Percentiles rank a stretch among this genome's conserved stretches.
Conservation (phyloP, 2,797 vertebrate species). For the Amblyraja radiata region DNA sequence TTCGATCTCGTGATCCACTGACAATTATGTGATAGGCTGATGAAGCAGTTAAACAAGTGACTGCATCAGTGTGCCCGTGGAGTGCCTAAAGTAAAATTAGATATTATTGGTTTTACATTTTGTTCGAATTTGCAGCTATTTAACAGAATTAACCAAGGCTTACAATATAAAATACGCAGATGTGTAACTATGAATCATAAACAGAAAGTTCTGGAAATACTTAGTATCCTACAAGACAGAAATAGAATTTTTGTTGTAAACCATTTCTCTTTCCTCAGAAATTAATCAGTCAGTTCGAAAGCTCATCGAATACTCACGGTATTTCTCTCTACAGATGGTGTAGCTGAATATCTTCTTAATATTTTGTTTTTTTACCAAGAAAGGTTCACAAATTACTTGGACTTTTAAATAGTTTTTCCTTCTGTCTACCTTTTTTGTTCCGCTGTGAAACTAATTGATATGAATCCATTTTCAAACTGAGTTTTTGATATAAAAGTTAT, state of each 20-base stretch:
- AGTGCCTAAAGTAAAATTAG: slow-evolving; percentile 62
- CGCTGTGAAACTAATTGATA: neutral
- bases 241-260: neutral
- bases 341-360: neutral
- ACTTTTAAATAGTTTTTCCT: neutral
- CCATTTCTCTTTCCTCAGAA: neutral
- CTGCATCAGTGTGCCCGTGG: slow-evolving; percentile 86
- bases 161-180: neutral
- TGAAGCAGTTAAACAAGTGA: slow-evolving; percentile 84
- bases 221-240: neutral
- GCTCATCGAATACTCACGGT: neutral
- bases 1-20: slow-evolving; percentile 89
- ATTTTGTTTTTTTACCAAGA: too few species aligned
- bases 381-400: neutral
- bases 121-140: neutral
- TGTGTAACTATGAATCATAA: neutral
- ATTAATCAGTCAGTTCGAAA: neutral
- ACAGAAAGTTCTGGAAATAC: neutral
- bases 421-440: neutral
- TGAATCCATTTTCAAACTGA: neutral
- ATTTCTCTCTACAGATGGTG: neutral
- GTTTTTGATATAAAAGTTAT: neutral
- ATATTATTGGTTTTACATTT: neutral
- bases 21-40: slow-evolving; percentile 92
- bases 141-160: neutral